Base-by-base conservation (phyloP, 2,113 vertebrate genomes). In the Himantopus leucocephalus region DNA sequence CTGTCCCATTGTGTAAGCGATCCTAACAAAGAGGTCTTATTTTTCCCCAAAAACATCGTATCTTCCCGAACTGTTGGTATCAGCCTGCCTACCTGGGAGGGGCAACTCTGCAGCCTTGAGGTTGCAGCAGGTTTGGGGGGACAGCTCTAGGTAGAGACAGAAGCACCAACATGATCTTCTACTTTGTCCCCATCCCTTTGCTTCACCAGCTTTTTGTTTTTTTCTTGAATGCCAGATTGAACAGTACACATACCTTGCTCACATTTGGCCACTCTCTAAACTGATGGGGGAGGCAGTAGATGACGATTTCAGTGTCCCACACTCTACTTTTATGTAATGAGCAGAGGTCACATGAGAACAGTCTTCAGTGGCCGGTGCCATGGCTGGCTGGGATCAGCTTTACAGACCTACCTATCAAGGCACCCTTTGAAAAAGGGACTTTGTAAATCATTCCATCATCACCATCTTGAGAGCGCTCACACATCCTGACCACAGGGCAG, bases 31-130 rank as follows among this genome's bases (percentile, higher is more conserved):
- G 29, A 60, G 12, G 6, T 1, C 3, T 62, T 76, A 35, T 63
- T 27, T 27, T 18, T 2, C 8, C 60, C 26, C 34, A 53, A 5
- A 4, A 48, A 7, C 0, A 0, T 67, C 3, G 1, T 15, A 58
- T 29, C 30, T 86, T 94, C 41, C 23, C n/a, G 53, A 30, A 35
- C 21, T 13, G 10, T 17, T 34, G 9, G 23, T 32, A 83, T 59
- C 32, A 64, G 3, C 6, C 55, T 68, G 39, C 39, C 22, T 10
- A 39, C 19, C 32, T 27, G 20, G 37, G 30, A 75, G 9, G 17
- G 45, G 35, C 17, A 64, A 17, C 7, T 60, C 37, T 85, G 10
- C 43, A 83, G 29, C 6, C 10, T 26, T 88, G 56, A 84, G 22
- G 9, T 2, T 80, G 37, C 27, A 83, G 47, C 20, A 73, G 41